Percentiles rank a stretch among this genome's conserved stretches.
Evolutionary conservation across 1,140 invertebrate species (phyloP).

Genomic region (Hycleus phaleratus): DNA sequence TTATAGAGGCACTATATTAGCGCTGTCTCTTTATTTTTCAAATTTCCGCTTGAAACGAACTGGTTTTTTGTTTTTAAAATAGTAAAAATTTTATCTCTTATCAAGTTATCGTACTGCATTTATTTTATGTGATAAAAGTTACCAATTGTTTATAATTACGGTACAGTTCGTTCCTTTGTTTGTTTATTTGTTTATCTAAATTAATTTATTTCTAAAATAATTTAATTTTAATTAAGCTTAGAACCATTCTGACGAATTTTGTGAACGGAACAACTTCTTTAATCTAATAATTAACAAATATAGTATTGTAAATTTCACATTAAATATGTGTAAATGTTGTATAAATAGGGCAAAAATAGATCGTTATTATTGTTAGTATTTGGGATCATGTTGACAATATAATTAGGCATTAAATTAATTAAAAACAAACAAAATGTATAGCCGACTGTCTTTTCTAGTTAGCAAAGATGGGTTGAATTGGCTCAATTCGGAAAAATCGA

Average conservation of each 20-base stretch:
- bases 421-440: no score
- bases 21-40: background rate
- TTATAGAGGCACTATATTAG: background rate
- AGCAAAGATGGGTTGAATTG: no score
- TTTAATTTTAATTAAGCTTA: background rate
- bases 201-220: background rate
- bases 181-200: no score
- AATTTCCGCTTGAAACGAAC: background rate
- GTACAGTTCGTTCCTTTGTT: constrained; percentile 4
- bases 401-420: no score
- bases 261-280: no score
- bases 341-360: constrained; percentile 2
- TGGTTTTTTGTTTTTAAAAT: constrained; percentile 3
- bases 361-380: constrained; percentile 11
- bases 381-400: constrained; percentile 17
- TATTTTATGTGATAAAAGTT: constrained; percentile 3
- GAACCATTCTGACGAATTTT: constrained; percentile 8
- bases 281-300: no score
- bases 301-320: no score
- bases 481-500: no score
- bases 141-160: constrained; percentile 2
- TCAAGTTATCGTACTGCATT: background rate
- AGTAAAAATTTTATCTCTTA: no score
- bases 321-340: background rate
- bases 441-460: no score